phyloP scores from a whole-genome alignment of 1,140 invertebrate species.

The Drosophila jambulina region DNA sequence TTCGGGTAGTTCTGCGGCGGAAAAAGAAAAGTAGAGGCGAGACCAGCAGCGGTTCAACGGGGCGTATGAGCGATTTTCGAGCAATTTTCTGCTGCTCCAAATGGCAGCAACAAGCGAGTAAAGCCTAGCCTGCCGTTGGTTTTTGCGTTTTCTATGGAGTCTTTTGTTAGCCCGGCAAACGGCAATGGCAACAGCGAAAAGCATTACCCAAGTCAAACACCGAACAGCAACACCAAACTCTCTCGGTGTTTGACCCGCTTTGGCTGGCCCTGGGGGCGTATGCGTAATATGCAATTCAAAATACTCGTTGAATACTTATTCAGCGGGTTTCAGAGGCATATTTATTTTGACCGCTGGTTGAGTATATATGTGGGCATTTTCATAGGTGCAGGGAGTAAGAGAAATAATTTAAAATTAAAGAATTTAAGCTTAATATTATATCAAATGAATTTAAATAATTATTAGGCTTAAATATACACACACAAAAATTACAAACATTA shows the following conservation, averaged over 20 bases:
- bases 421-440: background rate
- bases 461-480: background rate
- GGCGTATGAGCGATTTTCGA: conserved; percentile 70
- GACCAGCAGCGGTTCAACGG: conserved; percentile 41
- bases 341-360: conserved; percentile 39
- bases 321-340: conserved; percentile 36
- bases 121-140: background rate
- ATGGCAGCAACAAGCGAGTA: conserved; percentile 50
- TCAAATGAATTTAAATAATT: background rate
- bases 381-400: background rate
- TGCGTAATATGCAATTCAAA: conserved; percentile 65
- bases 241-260: conserved; percentile 40
- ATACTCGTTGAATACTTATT: conserved; percentile 71
- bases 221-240: conserved; percentile 12
- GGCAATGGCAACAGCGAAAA: conserved; percentile 15
- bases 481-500: background rate
- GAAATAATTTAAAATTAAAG: background rate
- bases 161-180: conserved; percentile 15
- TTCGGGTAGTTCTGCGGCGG: conserved; percentile 86
- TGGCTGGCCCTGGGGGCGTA: conserved; percentile 40
- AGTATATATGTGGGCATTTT: background rate
- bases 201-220: conserved; percentile 14
- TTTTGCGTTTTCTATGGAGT: conserved; percentile 26
- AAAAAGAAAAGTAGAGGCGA: background rate
- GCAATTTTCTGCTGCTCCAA: conserved; percentile 75